Evolutionary conservation across 2,113 vertebrate species (phyloP), one percentile per base, ranked within the genome.

Genomic region (Gymnobelideus leadbeateri): DNA sequence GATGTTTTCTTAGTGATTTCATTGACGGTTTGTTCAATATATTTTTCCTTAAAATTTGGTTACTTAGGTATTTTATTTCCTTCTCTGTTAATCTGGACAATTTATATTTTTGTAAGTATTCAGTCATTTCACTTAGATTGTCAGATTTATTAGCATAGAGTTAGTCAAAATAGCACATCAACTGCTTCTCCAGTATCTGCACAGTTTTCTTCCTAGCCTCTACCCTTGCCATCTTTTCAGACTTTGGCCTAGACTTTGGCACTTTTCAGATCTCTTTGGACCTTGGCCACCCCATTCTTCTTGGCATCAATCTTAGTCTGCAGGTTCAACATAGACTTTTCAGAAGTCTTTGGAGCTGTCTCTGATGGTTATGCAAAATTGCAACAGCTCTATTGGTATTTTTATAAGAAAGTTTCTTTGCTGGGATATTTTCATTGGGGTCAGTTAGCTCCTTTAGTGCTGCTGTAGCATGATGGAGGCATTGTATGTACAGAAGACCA

Each of bases 401-500:
- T 97, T 99, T 99, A 92, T 99, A 99, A 37, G 99, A 99, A 26
- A 99, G 98, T 98, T 99, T 99, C 98, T 99, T 99, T 10, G 99
- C 99, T 46, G 99, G 99, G 96, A 99, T 97, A 94, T 99, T 99
- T 96, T 99, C 99, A 23, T 99, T 99, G 96, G 91, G 98, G 23
- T 54, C 99, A 55, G 99, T 99, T 90, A 99, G 99, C 97, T 99
- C 99, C 95, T 99, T 98, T 89, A 99, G 98, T 99, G 99, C 96
- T 98, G 99, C 97, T 99, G 99, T 98, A 99, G 99, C 91, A 99
- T 99, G 98, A 99, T 99, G 93, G 99, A 99, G 97, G 99, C 99
- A 5, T 99, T 99, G 98, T 99, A 99, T 91, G 99, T 99, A 99
- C 99, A 99, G 99, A 99, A 99, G 96, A 99, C 99, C 99, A 99